Evolutionary conservation across 2,888 invertebrate genomes (phyloP).

Genomic region (Pinctada fucata): DNA sequence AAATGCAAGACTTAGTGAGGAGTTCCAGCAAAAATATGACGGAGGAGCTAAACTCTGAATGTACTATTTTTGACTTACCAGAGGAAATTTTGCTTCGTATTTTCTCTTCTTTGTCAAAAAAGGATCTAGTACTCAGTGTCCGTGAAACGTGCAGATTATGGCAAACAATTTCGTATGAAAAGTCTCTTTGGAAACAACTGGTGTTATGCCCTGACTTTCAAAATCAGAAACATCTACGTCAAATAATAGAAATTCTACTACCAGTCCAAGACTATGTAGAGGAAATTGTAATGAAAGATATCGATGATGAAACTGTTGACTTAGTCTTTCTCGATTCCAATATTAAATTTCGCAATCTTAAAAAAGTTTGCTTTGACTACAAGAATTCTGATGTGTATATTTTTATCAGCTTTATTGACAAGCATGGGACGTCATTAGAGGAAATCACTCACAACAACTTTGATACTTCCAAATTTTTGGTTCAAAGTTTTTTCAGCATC

Average conservation of each 20-base stretch:
- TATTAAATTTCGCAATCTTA: too few species aligned
- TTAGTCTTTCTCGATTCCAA: too few species aligned
- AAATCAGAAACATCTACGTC: constrained; percentile 36
- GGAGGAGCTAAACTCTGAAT: not conserved
- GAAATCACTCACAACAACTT: too few species aligned
- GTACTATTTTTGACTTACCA: constrained; percentile 45
- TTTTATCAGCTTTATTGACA: too few species aligned
- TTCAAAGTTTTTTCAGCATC: too few species aligned
- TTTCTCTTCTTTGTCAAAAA: constrained; percentile 44
- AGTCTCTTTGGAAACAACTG: constrained; percentile 46
- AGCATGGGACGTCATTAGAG: too few species aligned
- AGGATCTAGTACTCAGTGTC: constrained; percentile 42
- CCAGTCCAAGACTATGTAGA: constrained; percentile 41
- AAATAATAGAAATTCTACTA: constrained; percentile 41
- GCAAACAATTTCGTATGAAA: constrained; percentile 47
- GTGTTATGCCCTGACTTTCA: constrained; percentile 32
- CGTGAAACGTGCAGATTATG: constrained; percentile 48
- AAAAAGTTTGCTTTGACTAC: too few species aligned
- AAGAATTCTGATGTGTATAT: too few species aligned
- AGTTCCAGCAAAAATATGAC: too few species aligned
- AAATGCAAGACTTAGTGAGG: too few species aligned
- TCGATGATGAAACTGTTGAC: too few species aligned
- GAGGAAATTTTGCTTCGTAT: constrained; percentile 46
- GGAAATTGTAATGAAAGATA: constrained; percentile 29
- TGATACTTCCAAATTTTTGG: too few species aligned